phyloP scores from a whole-genome alignment of 2,888 invertebrate species.

The Phania funesta region DNA sequence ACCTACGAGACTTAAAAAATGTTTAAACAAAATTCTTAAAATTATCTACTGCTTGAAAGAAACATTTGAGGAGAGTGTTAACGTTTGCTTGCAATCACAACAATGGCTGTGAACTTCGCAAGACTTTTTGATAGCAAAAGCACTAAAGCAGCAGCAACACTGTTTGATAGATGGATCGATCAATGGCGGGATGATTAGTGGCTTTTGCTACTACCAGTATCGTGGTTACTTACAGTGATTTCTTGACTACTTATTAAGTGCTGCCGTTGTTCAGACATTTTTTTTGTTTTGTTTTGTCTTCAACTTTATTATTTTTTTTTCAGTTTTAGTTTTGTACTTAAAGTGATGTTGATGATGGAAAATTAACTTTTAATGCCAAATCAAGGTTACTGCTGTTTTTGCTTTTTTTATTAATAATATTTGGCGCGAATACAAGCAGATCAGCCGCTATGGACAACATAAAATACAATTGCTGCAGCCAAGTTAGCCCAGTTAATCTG shows the following conservation, averaged over 20 bases:
- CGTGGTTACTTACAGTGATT: conserved; percentile 63
- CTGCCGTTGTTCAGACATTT: conserved; percentile 53
- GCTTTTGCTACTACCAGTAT: conserved; percentile 51
- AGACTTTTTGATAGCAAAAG: not conserved
- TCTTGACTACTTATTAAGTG: conserved; percentile 58
- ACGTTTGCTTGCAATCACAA: not conserved
- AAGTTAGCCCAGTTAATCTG: conserved; percentile 42
- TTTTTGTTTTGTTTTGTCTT: too few relatives aligned
- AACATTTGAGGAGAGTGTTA: not conserved
- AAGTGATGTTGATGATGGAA: conserved; percentile 65
- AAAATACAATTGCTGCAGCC: conserved; percentile 5
- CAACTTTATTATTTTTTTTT: conserved; percentile 17
- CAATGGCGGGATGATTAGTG: conserved; percentile 42
- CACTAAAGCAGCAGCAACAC: conserved; percentile 34
- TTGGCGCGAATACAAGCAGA: conserved; percentile 66
- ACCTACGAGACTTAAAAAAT: conserved; percentile 50
- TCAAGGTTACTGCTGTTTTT: conserved; percentile 66
- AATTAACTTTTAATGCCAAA: conserved; percentile 66
- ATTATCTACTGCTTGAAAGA: conserved; percentile 28
- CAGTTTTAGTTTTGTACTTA: conserved; percentile 35
- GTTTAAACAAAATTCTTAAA: conserved; percentile 51
- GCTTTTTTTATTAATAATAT: conserved; percentile 65
- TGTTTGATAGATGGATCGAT: conserved; percentile 19
- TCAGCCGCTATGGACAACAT: conserved; percentile 61
- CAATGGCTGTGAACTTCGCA: not conserved